phyloP scores from a whole-genome alignment of 2,797 vertebrate species.

The Cygnus olor region DNA sequence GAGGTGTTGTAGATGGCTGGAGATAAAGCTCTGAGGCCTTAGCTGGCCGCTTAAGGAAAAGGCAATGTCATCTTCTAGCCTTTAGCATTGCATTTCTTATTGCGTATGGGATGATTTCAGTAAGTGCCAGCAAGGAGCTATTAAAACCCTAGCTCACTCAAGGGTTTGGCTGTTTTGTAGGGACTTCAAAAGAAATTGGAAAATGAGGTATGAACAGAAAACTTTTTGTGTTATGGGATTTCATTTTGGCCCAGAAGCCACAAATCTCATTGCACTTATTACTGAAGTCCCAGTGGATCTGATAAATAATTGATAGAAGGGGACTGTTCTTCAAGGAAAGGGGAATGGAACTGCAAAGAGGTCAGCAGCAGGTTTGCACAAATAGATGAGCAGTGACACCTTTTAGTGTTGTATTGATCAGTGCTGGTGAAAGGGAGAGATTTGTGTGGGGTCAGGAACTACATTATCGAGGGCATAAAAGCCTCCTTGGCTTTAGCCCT shows the following conservation, averaged over 20 bases:
- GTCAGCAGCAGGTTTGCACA: conserved; percentile 21
- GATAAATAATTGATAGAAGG: conserved; percentile 56
- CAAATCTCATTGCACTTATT: conserved; percentile 38
- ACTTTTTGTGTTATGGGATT: conserved; percentile 19
- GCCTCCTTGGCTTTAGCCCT: conserved; percentile 9
- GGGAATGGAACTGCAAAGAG: conserved; percentile 1
- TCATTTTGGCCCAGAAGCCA: conserved; percentile 7
- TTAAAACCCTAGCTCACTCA: conserved; percentile 8
- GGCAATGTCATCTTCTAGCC: neutral
- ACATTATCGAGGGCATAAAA: conserved; percentile 49
- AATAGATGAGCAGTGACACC: neutral
- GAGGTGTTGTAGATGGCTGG: neutral
- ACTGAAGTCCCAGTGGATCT: neutral
- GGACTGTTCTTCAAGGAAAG: conserved; percentile 6
- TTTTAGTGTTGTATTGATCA: conserved; percentile 58
- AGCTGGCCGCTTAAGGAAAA: neutral
- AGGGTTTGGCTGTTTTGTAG: neutral
- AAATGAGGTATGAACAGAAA: conserved; percentile 45
- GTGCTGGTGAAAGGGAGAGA: conserved; percentile 18
- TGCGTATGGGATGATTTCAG: neutral
- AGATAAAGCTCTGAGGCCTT: conserved; percentile 1
- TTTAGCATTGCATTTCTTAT: neutral
- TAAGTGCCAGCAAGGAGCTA: neutral
- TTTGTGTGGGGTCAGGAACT: conserved; percentile 53
- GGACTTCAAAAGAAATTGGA: conserved; percentile 39